Conservation (phyloP, 2,888 invertebrate species). For the Villa cingulata region DNA sequence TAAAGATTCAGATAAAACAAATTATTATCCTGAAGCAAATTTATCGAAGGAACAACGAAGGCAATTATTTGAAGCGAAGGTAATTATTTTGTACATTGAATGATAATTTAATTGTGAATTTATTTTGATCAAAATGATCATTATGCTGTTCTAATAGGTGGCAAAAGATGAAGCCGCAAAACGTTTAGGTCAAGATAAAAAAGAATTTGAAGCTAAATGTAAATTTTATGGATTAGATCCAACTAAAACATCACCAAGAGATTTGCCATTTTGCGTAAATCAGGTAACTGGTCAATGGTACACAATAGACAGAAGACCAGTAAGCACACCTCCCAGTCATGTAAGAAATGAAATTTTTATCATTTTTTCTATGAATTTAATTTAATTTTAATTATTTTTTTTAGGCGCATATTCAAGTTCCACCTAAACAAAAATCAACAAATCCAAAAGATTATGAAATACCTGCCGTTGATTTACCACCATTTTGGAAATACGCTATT, state of each 20-base stretch:
- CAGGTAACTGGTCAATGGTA: constrained; percentile 33
- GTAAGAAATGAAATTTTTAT: constrained; percentile 13
- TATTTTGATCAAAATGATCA: no score
- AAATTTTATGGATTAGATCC: constrained; percentile 32
- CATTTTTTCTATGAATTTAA: neutral
- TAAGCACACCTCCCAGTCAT: constrained; percentile 29
- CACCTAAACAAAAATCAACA: constrained; percentile 22
- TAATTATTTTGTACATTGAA: constrained; percentile 9
- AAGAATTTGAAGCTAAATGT: constrained; percentile 31
- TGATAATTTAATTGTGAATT: no score
- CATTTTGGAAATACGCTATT: constrained; percentile 74
- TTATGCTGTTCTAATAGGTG: constrained; percentile 21
- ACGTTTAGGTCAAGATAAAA: constrained; percentile 27
- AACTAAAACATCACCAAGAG: constrained; percentile 22
- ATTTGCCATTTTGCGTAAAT: constrained; percentile 31
- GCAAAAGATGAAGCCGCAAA: constrained; percentile 33
- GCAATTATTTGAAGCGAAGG: constrained; percentile 32
- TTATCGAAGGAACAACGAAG: constrained; percentile 31
- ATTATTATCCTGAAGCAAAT: constrained; percentile 12
- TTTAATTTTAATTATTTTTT: neutral
- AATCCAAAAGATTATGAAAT: constrained; percentile 28
- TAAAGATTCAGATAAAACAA: neutral
- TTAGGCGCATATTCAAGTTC: constrained; percentile 22
- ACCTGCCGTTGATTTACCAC: constrained; percentile 53
- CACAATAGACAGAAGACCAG: constrained; percentile 24